Evolutionary conservation across 1,140 invertebrate genomes (phyloP).

Genomic region (Lucilia sericata): DNA sequence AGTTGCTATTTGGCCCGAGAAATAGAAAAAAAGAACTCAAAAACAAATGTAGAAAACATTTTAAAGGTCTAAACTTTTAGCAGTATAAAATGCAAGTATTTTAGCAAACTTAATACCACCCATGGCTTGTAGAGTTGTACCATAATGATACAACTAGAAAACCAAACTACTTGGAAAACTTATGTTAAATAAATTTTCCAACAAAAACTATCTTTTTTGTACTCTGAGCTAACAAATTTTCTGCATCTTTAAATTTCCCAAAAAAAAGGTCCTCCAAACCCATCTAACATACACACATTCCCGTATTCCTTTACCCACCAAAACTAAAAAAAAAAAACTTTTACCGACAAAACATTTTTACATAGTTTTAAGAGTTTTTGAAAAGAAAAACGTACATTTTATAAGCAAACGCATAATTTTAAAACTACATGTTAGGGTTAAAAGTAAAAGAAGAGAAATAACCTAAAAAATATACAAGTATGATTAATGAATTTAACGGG

Average conservation of each 20-base stretch:
- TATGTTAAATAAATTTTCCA: constrained; percentile 26
- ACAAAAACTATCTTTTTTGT: constrained; percentile 5
- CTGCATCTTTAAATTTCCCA: background rate
- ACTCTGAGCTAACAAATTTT: background rate
- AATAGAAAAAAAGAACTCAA: background rate
- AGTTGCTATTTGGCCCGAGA: constrained; percentile 4
- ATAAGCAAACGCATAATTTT: background rate
- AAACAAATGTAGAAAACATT: background rate
- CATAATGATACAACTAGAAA: constrained; percentile 1
- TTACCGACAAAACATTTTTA: background rate
- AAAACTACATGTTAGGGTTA: background rate
- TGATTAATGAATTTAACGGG: constrained; percentile 24
- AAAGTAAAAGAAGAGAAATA: background rate
- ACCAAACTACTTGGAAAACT: constrained; percentile 23
- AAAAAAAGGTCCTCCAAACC: background rate
- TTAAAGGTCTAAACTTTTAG: constrained; percentile 19
- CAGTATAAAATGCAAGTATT: background rate
- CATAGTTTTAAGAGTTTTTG: background rate
- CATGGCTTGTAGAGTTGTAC: background rate
- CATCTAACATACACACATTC: background rate
- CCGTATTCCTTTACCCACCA: too few relatives aligned
- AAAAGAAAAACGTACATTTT: background rate
- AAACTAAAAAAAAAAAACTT: background rate
- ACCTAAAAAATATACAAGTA: background rate
- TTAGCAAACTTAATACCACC: constrained; percentile 19